Base-by-base conservation (phyloP, 2,797 vertebrate genomes). In the Eulemur mongoz region DNA sequence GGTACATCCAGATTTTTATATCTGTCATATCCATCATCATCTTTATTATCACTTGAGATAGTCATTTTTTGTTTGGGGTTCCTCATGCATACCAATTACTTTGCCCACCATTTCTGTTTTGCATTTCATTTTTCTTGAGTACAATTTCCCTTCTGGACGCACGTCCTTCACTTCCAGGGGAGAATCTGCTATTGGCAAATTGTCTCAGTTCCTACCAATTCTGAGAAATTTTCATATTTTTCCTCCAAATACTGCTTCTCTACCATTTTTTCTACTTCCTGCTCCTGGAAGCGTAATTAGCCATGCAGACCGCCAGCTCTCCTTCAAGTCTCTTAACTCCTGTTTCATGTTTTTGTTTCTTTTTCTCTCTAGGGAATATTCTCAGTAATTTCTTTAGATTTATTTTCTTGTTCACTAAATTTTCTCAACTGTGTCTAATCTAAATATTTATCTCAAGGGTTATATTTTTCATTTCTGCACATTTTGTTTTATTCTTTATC, bases 31-130 rank as follows among this genome's bases (percentile, higher is more conserved):
- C n/a, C 17, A 1, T 35, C 35, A 18, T 27, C 10, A 2, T 38
- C 2, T 6, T 2, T 2, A 14, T 32, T 7, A 35, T 27, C 13
- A 23, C 6, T 67, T 38, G 12, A 7, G 3, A 4, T 14, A 11
- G 4, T 17, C 11, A 1, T 40, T 22, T 8, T 65, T 78, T 59
- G 20, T 32, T n/a, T 38, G 8, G 45, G 82, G 15, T 78, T 23
- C 32, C 22, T 6, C 7, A 1, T 2, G 22, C 43, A 63, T 11
- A 3, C 12, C 18, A 3, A 0, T 18, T 18, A 78, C 57, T 69
- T 35, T 14, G 35, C 17, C 61, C 18, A 9, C 2, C 27, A 9
- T 45, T 63, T 2, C 5, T 35, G n/a, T 52, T 75, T 18, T 20
- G 18, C 15, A 25, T 25, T 35, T 30, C 48, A 0, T 45, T 20